Percentiles rank a stretch among this genome's conserved stretches.
Evolutionary conservation across 2,113 vertebrate genomes (phyloP).

Genomic region (Myxocyprinus asiaticus): DNA sequence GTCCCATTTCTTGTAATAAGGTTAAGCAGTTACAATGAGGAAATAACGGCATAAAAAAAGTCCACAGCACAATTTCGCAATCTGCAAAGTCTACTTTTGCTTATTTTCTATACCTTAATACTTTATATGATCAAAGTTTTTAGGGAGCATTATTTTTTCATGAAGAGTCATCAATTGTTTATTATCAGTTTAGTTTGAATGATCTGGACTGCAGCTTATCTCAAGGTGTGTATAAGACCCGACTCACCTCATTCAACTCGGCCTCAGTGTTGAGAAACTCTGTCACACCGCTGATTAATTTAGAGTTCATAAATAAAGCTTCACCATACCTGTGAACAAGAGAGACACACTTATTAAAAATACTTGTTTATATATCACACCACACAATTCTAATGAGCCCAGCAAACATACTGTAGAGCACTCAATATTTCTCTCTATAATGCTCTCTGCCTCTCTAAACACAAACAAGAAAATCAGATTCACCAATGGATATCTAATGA

Average conservation of each 20-base stretch:
- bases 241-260: constrained; percentile 90
- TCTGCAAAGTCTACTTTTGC: not conserved
- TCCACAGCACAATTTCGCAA: not conserved
- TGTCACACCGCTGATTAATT: constrained; percentile 94
- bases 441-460: constrained; percentile 5
- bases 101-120: not conserved
- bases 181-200: not conserved
- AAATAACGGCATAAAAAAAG: constrained; percentile 6
- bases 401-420: constrained; percentile 11
- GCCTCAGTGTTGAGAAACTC: constrained; percentile 94
- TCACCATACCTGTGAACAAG: constrained; percentile 87
- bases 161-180: too few relatives aligned
- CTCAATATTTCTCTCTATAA: constrained; percentile 11
- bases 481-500: not conserved
- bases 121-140: not conserved
- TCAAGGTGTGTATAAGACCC: not conserved
- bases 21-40: constrained; percentile 31
- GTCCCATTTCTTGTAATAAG: constrained; percentile 20
- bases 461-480: constrained; percentile 18
- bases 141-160: too few relatives aligned
- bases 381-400: not conserved
- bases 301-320: constrained; percentile 97
- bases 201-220: not conserved
- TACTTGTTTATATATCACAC: not conserved
- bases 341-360: constrained; percentile 27